Conservation (phyloP, 2,797 vertebrate genomes). For the Lycodopsis pacificus region DNA sequence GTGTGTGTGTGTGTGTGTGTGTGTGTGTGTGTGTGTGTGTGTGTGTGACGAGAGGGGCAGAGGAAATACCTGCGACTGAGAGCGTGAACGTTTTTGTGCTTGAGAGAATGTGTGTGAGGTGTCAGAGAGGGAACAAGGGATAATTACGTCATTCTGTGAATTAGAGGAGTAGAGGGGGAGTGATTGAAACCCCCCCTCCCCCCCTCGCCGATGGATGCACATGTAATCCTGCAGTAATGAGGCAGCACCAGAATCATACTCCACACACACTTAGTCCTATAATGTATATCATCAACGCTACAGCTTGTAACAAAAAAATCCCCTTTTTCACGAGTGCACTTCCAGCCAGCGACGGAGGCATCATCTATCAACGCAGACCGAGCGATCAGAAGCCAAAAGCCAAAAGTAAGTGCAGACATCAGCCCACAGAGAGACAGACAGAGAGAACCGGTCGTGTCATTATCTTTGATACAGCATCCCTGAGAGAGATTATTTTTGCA, state of each 20-base stretch:
- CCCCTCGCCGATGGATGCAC: constrained; percentile 55
- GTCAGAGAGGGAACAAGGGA: constrained; percentile 48
- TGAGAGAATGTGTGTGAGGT: constrained; percentile 27
- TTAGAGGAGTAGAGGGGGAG: constrained; percentile 57
- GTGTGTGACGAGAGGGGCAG: constrained; percentile 3
- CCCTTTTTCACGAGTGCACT: constrained; percentile 38
- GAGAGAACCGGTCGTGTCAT: constrained; percentile 9
- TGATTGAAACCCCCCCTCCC: constrained; percentile 49
- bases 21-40: not conserved
- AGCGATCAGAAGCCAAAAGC: constrained; percentile 60
- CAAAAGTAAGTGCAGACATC: constrained; percentile 56
- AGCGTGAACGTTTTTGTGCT: constrained; percentile 56
- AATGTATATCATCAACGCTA: constrained; percentile 68
- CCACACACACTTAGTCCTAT: constrained; percentile 70
- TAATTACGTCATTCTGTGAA: constrained; percentile 76
- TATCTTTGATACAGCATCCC: constrained; percentile 56
- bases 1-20: constrained; percentile 1
- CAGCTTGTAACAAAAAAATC: constrained; percentile 18
- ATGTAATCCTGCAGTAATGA: constrained; percentile 78
- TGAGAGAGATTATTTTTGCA: constrained; percentile 61
- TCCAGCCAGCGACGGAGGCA: constrained; percentile 37
- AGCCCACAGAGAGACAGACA: constrained; percentile 46
- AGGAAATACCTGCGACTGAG: constrained; percentile 65
- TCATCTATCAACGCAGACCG: constrained; percentile 52
- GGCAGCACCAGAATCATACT: constrained; percentile 66